Base-by-base conservation (phyloP, 1,140 invertebrate genomes). In the Oryzaephilus surinamensis region DNA sequence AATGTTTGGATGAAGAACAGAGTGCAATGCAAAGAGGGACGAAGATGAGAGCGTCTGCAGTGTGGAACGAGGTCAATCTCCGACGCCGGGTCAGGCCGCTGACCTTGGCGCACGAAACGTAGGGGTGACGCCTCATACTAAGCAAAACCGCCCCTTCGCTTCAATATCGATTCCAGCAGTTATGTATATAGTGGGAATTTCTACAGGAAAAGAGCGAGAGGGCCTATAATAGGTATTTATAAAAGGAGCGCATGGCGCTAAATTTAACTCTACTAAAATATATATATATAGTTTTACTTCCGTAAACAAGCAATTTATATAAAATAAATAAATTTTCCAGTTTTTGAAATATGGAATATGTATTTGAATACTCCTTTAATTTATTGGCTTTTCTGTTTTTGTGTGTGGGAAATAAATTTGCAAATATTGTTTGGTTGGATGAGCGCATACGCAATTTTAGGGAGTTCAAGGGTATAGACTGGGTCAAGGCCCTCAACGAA, bases 21-120 rank as follows among this genome's bases (percentile, higher is more conserved):
- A n/a, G n/a, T n/a, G n/a, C n/a, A n/a, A 24, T 6, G 11, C 8
- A 3, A 10, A 24, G 20, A 2, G 20, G 10, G 28, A 8, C n/a
- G 13, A 8, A 10, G 18, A 33, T 30, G 32, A 31, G 15, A 43
- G 35, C 47, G 41, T 50, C 48, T 46, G 38, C 45, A 45, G 14
- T 42, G 32, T 41, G 38, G 41, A 50, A 50, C 41, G 45, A 47
- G 48, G 48, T 50, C 48, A 50, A 50, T 50, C 45, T 38, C 44
- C 48, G 45, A 20, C 48, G 48, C 34, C 48, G 48, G 44, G 48
- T 46, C 48, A 50, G 48, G 48, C 37, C 48, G 45, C 48, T 46
- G 44, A 50, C 48, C 48, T 50, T 50, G 44, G 45, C 23, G 32
- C n/a, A n/a, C n/a, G n/a, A n/a, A n/a, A n/a, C n/a, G 29, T 27